Evolutionary conservation across 2,888 invertebrate species (phyloP), one percentile per base, ranked within the genome.

Genomic region (Drosophila kanekoi): DNA sequence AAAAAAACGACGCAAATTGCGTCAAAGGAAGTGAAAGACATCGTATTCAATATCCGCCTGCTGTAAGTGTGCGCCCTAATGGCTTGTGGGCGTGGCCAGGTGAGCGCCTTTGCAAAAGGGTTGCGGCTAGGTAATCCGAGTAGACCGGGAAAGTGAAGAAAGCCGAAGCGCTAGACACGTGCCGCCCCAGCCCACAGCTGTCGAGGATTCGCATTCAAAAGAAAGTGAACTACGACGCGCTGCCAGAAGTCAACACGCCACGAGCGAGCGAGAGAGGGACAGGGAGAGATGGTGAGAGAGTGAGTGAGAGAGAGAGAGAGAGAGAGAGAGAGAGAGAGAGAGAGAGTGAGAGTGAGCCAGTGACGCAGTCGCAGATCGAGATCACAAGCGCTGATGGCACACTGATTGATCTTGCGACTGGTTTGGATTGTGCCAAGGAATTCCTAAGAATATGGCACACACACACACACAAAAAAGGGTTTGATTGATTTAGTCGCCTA

Each of bases 11-110:
- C 28, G 28, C 8, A 73, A 72, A 78, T 69, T 78, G 77, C 60
- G 51, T 45, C 38, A 47, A 13, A 57, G 23, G 44, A 47, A 48
- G 60, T 56, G 58, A 71, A 51, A 51, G 49, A 72, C 56, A 51
- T 67, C 49, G 54, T 86, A 90, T 88, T 90, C 90, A 89, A 90
- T 88, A 88, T 89, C 90, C 85, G 85, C 85, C 84, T 74, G 60
- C 41, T 68, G 47, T 57, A 77, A 84, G 89, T 84, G 87, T 87
- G 85, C 71, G 72, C 59, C 77, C 61, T 81, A 88, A 89, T 83
- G 84, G 73, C 84, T 67, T 52, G 49, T 40, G 41, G 87, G 87
- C 77, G 81, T 79, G 72, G 13, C 48, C 51, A 44, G 67, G 44
- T 32, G 33, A 44, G 38, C 23, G 5, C 45, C 60, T 62, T 77